Percentiles rank a stretch among this genome's conserved stretches.
Conservation (phyloP, 2,797 vertebrate species). For the Cichlasoma orientale region DNA sequence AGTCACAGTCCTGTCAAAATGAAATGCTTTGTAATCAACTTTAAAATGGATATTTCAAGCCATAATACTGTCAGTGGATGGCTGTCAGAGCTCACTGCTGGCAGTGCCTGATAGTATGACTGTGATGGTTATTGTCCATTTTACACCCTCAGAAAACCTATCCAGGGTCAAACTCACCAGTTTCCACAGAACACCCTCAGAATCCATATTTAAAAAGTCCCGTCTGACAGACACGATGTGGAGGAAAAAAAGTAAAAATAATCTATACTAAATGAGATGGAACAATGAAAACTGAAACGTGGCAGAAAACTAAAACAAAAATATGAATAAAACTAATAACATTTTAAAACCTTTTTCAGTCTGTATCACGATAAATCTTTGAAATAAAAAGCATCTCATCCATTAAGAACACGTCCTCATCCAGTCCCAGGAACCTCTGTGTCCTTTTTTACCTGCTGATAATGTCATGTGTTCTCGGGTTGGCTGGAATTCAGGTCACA, state of each 20-base stretch:
- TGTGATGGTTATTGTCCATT: background rate
- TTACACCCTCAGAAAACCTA: constrained; percentile 1
- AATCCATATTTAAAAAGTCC: constrained; percentile 8
- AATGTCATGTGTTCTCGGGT: constrained; percentile 3
- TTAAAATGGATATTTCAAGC: background rate
- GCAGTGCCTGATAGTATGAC: background rate
- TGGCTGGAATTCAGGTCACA: constrained; percentile 14
- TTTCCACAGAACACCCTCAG: background rate
- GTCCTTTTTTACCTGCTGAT: background rate
- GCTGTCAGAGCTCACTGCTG: background rate
- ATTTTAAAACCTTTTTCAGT: background rate
- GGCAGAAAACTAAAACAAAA: constrained; percentile 5
- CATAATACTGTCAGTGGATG: background rate
- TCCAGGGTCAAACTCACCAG: background rate
- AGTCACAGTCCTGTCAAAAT: background rate
- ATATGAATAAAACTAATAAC: background rate
- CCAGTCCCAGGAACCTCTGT: background rate
- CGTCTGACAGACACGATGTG: background rate
- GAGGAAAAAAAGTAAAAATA: background rate
- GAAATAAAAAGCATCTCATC: constrained; percentile 1
- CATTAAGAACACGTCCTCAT: background rate
- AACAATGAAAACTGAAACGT: constrained; percentile 27
- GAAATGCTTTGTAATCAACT: background rate
- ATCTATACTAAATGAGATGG: background rate
- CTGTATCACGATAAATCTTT: background rate